Evolutionary conservation across 2,113 vertebrate species (phyloP), one percentile per base, ranked within the genome.

Genomic region (Hiodon alosoides): DNA sequence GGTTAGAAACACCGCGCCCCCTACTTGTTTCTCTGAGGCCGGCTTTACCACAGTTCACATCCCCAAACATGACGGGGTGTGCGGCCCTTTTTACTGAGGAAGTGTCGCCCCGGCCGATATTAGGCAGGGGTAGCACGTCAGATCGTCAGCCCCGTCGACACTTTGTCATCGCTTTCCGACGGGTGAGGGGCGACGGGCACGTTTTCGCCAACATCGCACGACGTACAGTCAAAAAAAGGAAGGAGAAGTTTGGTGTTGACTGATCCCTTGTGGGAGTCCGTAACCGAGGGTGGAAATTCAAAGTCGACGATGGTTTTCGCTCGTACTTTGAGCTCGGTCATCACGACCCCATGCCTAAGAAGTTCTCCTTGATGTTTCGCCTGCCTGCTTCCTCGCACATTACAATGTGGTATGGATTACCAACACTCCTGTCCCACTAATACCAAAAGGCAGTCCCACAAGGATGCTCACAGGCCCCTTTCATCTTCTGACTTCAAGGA

Each of bases 401-500:
- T 5, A 61, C 11, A 16, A 47, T 48, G 2, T 2, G 51, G 17
- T 50, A 13, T 8, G 4, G 58, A 76, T 61, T 16, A 48, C 16
- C 67, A n/a, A n/a, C 31, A 60, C 10, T 68, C 66, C 55, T 31
- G 14, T 48, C 68, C 3, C 64, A 75, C 83, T 85, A 89, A 90
- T 88, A 74, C 54, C 69, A 85, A 81, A 78, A 84, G 87, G 85
- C 85, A 83, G 84, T 79, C 80, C 81, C 81, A 78, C 76, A 61
- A 71, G 83, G 82, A 81, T 80, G 31, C 64, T 68, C 78, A 53
- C 76, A 76, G 79, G 75, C 67, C 16, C 74, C 84, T 92, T 91
- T 92, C 83, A 92, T 92, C 87, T 81, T 69, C 79, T 76, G 77
- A 82, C 89, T 88, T 91, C 90, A 92, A 91, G 91, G 85, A 82